Evolutionary conservation across 1,140 invertebrate species (phyloP).

Genomic region (Eumaeus atala): DNA sequence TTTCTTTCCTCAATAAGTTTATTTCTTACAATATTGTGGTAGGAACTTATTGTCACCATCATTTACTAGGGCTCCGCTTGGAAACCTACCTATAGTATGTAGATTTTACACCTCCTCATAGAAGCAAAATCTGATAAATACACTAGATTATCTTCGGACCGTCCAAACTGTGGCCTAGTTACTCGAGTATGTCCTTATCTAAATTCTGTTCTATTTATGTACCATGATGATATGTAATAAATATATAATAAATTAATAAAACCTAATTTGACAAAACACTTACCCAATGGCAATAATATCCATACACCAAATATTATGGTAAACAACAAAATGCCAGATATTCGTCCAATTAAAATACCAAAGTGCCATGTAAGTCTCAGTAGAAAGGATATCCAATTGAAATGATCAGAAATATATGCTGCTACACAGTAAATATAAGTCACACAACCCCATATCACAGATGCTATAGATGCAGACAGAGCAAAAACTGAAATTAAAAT

Average conservation of each 20-base stretch:
- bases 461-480: slow-evolving; percentile 57
- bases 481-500: slow-evolving; percentile 56
- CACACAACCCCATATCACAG: slow-evolving; percentile 61
- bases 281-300: slow-evolving; percentile 61
- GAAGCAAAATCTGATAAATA: no score
- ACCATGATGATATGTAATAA: neutral
- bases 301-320: slow-evolving; percentile 59
- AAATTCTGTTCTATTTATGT: neutral
- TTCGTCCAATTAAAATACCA: slow-evolving; percentile 56
- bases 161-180: no score
- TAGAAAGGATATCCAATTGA: slow-evolving; percentile 49
- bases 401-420: slow-evolving; percentile 38
- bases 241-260: neutral
- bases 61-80: no score
- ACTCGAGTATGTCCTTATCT: no score
- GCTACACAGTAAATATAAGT: slow-evolving; percentile 58
- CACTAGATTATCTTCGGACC: no score
- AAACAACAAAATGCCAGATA: slow-evolving; percentile 56
- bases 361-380: slow-evolving; percentile 57
- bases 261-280: slow-evolving; percentile 18
- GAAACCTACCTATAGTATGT: no score
- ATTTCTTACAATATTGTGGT: no score
- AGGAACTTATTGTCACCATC: no score
- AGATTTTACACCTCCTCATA: no score
- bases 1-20: no score